Conservation (phyloP, 1,140 invertebrate species). For the Ctenoplectra terminalis region DNA sequence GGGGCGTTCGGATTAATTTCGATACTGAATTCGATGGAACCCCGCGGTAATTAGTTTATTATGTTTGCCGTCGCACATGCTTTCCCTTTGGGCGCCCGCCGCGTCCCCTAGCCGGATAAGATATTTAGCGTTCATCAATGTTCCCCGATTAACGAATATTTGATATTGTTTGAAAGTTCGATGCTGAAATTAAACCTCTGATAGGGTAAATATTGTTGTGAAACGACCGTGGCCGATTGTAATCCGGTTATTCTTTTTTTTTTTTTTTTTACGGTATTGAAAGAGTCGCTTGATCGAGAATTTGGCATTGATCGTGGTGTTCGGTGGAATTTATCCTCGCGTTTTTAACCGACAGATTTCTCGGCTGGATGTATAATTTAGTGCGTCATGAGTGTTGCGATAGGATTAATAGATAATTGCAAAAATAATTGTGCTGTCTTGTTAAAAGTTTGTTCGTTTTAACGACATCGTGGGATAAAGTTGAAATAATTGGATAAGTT, state of each 20-base stretch:
- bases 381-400: no score
- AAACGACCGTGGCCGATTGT: not conserved
- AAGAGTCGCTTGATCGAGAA: no score
- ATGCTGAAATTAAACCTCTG: not conserved
- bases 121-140: slow-evolving; percentile 39
- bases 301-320: not conserved
- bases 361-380: no score
- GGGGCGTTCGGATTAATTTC: slow-evolving; percentile 50
- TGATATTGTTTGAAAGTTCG: slow-evolving; percentile 21
- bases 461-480: no score
- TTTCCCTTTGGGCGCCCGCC: not conserved
- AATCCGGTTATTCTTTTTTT: not conserved
- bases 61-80: slow-evolving; percentile 38
- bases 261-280: not conserved
- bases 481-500: no score
- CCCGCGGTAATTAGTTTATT: slow-evolving; percentile 54
- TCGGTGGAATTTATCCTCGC: not conserved
- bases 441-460: no score
- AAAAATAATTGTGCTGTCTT: no score
- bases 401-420: no score
- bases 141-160: slow-evolving; percentile 29
- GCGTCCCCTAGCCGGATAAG: not conserved
- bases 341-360: no score
- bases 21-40: slow-evolving; percentile 50
- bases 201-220: not conserved